Base-by-base conservation (phyloP, 2,888 invertebrate genomes). In the Hydroisotoma schaefferi region DNA sequence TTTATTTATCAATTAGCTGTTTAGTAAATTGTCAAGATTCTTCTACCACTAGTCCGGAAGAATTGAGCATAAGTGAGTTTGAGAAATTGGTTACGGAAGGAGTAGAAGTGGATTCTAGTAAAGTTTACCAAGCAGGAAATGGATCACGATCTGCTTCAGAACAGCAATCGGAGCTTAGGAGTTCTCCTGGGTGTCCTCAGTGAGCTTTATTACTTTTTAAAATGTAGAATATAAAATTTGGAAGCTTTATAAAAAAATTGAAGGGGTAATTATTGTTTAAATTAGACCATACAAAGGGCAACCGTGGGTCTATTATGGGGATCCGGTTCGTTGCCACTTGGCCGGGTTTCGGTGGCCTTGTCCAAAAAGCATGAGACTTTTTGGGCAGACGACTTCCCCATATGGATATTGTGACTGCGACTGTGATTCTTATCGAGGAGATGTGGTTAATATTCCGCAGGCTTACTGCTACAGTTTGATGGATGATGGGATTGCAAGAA, bases 331-430 rank as follows among this genome's bases (percentile, higher is more conserved):
- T n/a, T 49, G 49, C 28, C 27, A 49, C n/a, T 20, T 49, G 23
- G 12, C 23, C 20, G 49, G 49, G 18, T 49, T 23, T 27, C 26
- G 15, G n/a, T 25, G 49, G 18, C 49, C 49, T 2, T 49, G 49
- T 49, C 27, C 27, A 5, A 5, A 8, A 27, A 49, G 28, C 26
- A 49, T 49, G 49, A 27, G n/a, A 5, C 18, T 49, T 10, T 49
- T 27, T 49, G 26, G 27, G 2, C 49, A 49, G n/a, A 3, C 4
- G n/a, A n/a, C 27, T 28, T 49, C 49, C 8, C 5, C 8, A 5
- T 49, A 27, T n/a, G 49, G 49, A 2, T 49, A 27, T n/a, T 49
- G 49, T n/a, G 49, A 49, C 28, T 49, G 49, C 18, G 27, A 27
- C 28, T 49, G 49, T n/a, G 4, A 49, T 3, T 10, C 12, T n/a